Conservation (phyloP, 2,797 vertebrate species). For the Neomorphus geoffroyi region DNA sequence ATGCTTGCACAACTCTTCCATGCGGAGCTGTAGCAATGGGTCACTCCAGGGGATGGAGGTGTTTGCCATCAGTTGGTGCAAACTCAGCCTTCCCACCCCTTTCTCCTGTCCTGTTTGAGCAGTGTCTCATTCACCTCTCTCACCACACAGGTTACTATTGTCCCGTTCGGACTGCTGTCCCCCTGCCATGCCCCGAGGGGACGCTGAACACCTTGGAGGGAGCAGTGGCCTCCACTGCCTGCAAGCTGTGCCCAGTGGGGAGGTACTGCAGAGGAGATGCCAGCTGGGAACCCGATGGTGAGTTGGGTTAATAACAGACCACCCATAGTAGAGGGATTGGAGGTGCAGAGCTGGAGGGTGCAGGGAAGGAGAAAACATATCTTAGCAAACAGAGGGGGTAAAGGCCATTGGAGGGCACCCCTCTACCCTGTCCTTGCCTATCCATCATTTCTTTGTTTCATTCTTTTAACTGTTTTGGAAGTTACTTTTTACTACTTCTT, state of each 20-base stretch:
- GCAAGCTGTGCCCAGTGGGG: conserved; percentile 85
- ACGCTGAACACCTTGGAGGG: conserved; percentile 81
- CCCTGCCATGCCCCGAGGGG: conserved; percentile 85
- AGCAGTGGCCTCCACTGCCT: conserved; percentile 75
- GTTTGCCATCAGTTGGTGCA: background rate
- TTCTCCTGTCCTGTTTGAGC: background rate
- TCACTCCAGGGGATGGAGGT: background rate
- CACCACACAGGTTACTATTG: conserved; percentile 84
- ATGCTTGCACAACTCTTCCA: background rate
- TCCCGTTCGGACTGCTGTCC: conserved; percentile 72
- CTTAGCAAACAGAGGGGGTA: rapidly evolving
- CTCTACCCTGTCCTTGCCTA: background rate
- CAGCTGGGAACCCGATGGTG: conserved; percentile 85
- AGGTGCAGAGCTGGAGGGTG: background rate
- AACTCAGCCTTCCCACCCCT: background rate
- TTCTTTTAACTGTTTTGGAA: background rate
- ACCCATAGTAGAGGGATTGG: background rate
- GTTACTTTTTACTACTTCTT: background rate
- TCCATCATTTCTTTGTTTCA: background rate
- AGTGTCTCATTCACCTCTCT: background rate
- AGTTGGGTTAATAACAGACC: background rate
- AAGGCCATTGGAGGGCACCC: background rate
- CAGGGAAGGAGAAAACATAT: background rate
- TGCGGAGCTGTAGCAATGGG: background rate
- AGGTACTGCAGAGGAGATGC: conserved; percentile 84